Evolutionary conservation across 2,888 invertebrate genomes (phyloP).

Genomic region (Pteria penguin): DNA sequence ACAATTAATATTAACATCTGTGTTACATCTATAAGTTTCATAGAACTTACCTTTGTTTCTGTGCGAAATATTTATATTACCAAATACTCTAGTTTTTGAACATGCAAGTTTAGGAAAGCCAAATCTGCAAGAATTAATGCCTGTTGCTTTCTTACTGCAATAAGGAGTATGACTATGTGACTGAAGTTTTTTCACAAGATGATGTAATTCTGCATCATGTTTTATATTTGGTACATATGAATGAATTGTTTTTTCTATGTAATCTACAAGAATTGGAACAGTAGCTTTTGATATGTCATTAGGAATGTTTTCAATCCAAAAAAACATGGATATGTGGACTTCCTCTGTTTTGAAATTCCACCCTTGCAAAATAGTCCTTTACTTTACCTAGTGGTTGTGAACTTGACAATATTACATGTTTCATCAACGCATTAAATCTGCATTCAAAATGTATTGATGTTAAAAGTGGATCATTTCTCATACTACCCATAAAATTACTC

Average conservation of each 20-base stretch:
- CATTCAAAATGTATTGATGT: constrained; percentile 43
- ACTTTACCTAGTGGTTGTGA: constrained; percentile 41
- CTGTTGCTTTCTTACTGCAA: constrained; percentile 19
- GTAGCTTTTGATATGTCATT: not conserved
- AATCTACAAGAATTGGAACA: constrained; percentile 3
- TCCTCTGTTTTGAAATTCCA: constrained; percentile 46
- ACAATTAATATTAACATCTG: constrained; percentile 26
- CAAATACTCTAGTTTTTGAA: constrained; percentile 21
- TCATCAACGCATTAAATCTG: constrained; percentile 38
- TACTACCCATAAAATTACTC: constrained; percentile 8
- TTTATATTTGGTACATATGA: constrained; percentile 3
- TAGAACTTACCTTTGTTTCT: constrained; percentile 36
- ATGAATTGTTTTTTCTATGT: constrained; percentile 36
- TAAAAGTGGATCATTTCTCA: constrained; percentile 37
- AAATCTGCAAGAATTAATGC: constrained; percentile 40
- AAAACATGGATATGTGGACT: constrained; percentile 42
- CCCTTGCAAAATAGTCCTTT: constrained; percentile 35
- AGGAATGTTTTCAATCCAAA: constrained; percentile 33
- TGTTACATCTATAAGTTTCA: constrained; percentile 9
- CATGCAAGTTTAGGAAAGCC: constrained; percentile 29
- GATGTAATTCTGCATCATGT: not conserved
- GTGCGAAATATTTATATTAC: constrained; percentile 16
- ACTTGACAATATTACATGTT: constrained; percentile 24
- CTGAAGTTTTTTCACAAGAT: no score
- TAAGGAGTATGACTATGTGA: constrained; percentile 38